These are phyloP conservation scores for Squalus acanthias DNA, from an alignment of 2,797 vertebrate species.

Conservation along the genomic window DNA sequence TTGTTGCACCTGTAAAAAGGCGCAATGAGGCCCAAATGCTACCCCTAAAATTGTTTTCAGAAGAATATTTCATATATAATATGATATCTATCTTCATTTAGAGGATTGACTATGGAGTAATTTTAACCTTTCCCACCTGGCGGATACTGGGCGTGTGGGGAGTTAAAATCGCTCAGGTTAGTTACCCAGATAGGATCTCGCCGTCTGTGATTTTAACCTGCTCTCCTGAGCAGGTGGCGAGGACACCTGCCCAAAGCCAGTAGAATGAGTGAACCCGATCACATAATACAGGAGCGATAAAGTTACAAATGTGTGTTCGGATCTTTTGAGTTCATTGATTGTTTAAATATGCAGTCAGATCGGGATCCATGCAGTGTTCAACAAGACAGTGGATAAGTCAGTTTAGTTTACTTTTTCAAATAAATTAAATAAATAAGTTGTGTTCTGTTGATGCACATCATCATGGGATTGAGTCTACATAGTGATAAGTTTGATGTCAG, in stretches of 20 bases:
- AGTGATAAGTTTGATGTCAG: no score
- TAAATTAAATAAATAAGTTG: no score
- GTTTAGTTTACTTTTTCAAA: no score
- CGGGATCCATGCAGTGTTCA: no score
- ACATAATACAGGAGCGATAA: neutral
- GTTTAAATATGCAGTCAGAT: no score
- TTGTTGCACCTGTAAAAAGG: neutral
- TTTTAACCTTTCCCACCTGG: neutral
- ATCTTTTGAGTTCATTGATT: no score
- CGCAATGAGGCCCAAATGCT: neutral
- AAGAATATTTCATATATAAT: neutral
- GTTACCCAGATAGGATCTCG: neutral
- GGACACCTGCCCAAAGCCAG: neutral
- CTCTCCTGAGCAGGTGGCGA: neutral
- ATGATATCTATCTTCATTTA: neutral
- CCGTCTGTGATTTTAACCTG: neutral
- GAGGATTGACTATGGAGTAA: neutral
- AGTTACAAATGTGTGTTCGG: no score
- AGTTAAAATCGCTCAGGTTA: neutral
- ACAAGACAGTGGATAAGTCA: no score
- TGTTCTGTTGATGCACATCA: no score
- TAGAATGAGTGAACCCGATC: neutral
- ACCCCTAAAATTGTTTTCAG: neutral
- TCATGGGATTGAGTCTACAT: no score
- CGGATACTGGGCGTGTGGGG: neutral